A percentile compares a stretch with the other conserved stretches of the same genome.
These are phyloP conservation scores for Andrena praecox DNA, from an alignment of 2,888 invertebrate genomes.

Conservation along the genomic window DNA sequence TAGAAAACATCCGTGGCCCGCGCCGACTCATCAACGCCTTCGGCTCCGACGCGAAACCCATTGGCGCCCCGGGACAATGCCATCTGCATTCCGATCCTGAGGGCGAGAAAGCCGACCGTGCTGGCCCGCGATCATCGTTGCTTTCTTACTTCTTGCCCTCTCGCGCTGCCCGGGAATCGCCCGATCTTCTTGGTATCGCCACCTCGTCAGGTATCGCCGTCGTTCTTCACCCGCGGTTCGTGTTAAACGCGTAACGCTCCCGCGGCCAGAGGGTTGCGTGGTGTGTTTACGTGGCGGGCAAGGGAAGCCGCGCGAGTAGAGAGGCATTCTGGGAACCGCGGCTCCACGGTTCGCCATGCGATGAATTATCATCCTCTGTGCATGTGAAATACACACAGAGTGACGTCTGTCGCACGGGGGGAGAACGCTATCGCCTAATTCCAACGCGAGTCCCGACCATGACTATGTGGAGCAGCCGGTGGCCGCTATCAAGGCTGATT, in stretches of 20 bases:
- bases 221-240: not conserved
- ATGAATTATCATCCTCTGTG: slow-evolving; percentile 40
- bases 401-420: slow-evolving; percentile 34
- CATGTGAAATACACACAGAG: slow-evolving; percentile 40
- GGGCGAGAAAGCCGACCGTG: slow-evolving; percentile 67
- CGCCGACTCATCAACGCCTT: slow-evolving; percentile 82
- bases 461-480: slow-evolving; percentile 70
- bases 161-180: slow-evolving; percentile 33
- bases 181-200: slow-evolving; percentile 18
- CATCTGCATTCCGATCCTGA: slow-evolving; percentile 82
- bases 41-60: slow-evolving; percentile 73
- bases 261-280: not conserved
- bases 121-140: slow-evolving; percentile 20
- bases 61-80: slow-evolving; percentile 82
- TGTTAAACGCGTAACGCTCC: not conserved
- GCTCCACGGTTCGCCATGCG: slow-evolving; percentile 12
- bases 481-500: slow-evolving; percentile 74
- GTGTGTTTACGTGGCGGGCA: too few species aligned
- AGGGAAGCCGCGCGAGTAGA: not conserved
- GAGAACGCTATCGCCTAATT: slow-evolving; percentile 63
- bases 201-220: not conserved
- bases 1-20: slow-evolving; percentile 82
- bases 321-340: not conserved
- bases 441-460: slow-evolving; percentile 54
- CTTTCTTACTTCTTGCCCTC: slow-evolving; percentile 54